Percentiles rank a stretch among this genome's conserved stretches.
phyloP scores from a whole-genome alignment of 2,888 invertebrate species.

The Escarpia spicata region DNA sequence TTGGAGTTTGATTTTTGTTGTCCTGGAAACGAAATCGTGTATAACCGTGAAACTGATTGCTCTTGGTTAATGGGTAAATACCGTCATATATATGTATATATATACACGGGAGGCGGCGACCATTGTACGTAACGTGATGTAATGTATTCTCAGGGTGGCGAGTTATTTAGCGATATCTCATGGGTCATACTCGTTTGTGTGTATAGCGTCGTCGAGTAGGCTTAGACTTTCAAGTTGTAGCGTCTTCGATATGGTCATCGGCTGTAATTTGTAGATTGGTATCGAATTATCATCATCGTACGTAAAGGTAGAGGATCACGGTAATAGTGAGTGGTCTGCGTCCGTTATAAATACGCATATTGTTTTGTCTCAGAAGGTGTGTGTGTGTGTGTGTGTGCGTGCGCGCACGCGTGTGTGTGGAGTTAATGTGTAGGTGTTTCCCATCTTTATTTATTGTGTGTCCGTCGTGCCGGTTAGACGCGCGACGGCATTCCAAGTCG shows the following conservation, averaged over 20 bases:
- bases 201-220: not conserved
- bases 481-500: not conserved
- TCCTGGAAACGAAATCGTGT: not conserved
- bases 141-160: slow-evolving; percentile 16
- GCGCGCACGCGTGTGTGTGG: not conserved
- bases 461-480: not conserved
- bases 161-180: slow-evolving; percentile 16
- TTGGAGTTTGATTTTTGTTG: not conserved
- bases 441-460: not conserved
- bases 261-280: slow-evolving; percentile 3
- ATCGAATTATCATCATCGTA: slow-evolving; percentile 1
- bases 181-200: slow-evolving; percentile 16
- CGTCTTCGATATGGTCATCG: slow-evolving; percentile 8
- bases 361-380: not conserved
- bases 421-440: not conserved
- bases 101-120: not conserved
- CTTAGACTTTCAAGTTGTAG: slow-evolving; percentile 8
- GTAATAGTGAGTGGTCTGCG: not conserved
- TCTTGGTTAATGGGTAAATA: not conserved
- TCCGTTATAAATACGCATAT: slow-evolving; percentile 12
- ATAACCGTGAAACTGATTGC: not conserved
- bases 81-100: not conserved
- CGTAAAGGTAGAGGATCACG: not conserved
- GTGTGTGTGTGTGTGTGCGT: not conserved
- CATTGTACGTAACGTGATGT: not conserved